These are phyloP conservation scores for Poeciliopsis gracilis DNA, from an alignment of 2,797 vertebrate genomes.

Conservation along the genomic window DNA sequence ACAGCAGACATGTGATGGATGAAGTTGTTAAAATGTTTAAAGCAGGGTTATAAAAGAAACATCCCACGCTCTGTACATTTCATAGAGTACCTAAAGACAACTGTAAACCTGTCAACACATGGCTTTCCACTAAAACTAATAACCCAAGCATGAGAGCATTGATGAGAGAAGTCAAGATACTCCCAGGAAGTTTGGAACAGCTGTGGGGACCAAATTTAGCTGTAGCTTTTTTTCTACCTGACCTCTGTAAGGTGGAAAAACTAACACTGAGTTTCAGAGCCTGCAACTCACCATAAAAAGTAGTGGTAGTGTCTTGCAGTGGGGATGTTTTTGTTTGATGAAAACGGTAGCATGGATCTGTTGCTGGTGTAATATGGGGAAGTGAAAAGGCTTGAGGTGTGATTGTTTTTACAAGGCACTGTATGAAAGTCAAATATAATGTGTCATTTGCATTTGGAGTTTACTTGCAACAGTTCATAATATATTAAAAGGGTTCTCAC, in stretches of 20 bases:
- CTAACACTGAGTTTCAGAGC: background rate
- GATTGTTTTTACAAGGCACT: background rate
- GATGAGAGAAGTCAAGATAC: background rate
- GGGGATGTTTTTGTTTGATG: background rate
- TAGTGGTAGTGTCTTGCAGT: background rate
- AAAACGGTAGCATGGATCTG: background rate
- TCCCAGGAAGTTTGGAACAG: background rate
- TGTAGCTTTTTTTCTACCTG: background rate
- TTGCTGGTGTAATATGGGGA: background rate
- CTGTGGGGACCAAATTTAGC: background rate
- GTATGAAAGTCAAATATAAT: background rate
- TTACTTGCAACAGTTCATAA: conserved; percentile 3
- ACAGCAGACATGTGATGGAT: background rate
- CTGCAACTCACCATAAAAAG: background rate
- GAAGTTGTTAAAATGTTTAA: background rate
- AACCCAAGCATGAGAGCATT: background rate
- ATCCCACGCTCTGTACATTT: background rate
- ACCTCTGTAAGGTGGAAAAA: background rate
- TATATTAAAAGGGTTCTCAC: conserved; percentile 4
- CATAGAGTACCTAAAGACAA: background rate
- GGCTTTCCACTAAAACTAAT: background rate
- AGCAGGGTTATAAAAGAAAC: background rate
- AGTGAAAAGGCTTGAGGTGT: background rate
- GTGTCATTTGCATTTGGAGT: conserved; percentile 6
- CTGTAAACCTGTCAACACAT: background rate